Conservation (phyloP, 1,140 invertebrate species). For the Hypsibius dujardini region DNA sequence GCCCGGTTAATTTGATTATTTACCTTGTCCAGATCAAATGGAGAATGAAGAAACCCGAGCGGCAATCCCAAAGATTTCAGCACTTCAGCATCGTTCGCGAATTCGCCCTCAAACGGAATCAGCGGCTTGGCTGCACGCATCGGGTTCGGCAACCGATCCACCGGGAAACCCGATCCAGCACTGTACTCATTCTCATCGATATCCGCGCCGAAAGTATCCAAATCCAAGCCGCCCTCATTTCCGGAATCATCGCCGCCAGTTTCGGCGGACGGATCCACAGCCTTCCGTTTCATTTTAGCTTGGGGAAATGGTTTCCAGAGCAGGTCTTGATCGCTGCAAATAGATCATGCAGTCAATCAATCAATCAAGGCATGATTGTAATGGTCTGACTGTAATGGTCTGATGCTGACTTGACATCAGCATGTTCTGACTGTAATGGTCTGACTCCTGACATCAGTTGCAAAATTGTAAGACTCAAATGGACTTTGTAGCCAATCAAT, state of each 20-base stretch:
- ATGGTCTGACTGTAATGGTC: neutral
- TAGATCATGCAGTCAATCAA: neutral
- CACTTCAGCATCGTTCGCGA: neutral
- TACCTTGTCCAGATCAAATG: constrained; percentile 5
- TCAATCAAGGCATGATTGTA: neutral
- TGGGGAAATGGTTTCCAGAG: constrained; percentile 4
- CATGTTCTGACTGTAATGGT: too few relatives aligned
- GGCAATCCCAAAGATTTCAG: neutral
- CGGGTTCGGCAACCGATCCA: neutral
- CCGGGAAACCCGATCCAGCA: neutral
- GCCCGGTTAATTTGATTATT: too few relatives aligned
- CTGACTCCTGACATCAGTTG: too few relatives aligned
- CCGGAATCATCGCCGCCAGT: neutral
- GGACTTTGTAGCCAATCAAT: too few relatives aligned
- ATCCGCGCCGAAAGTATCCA: neutral
- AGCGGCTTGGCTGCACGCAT: neutral
- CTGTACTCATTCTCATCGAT: constrained; percentile 4
- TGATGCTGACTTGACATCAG: constrained; percentile 3
- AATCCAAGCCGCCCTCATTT: constrained; percentile 2
- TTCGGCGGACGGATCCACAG: neutral
- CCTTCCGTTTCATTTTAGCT: neutral
- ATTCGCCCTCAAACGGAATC: constrained; percentile 9
- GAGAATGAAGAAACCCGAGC: neutral
- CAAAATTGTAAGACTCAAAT: neutral
- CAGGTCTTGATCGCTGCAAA: constrained; percentile 8